Evolutionary conservation across 2,797 vertebrate genomes (phyloP).

Genomic region (Cirrhinus mrigala): DNA sequence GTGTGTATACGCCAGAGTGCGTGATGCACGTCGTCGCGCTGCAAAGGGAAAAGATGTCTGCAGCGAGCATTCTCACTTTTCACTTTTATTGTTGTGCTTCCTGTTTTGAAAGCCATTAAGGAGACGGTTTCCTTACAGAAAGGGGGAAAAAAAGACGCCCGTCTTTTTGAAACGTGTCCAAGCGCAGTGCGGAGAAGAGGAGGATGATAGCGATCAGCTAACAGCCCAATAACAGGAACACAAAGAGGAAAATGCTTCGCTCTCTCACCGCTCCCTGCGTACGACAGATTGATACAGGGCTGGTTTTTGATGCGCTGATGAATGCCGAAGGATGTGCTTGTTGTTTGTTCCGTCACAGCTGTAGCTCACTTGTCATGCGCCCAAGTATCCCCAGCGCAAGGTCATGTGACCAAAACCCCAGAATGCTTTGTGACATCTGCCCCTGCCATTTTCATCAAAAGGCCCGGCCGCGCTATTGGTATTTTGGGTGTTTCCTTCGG

Average conservation of each 20-base stretch:
- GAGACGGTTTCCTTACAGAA: conserved; percentile 84
- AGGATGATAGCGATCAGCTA: conserved; percentile 85
- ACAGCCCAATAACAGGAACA: conserved; percentile 83
- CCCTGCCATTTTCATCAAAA: conserved; percentile 75
- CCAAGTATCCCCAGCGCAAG: conserved; percentile 74
- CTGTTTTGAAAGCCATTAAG: conserved; percentile 89
- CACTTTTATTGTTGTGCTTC: conserved; percentile 79
- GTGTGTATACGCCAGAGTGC: conserved; percentile 20
- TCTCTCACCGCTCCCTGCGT: conserved; percentile 52
- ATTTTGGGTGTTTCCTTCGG: conserved; percentile 45
- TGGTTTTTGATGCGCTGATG: conserved; percentile 73
- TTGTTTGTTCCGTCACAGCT: conserved; percentile 82
- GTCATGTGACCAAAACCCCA: conserved; percentile 75
- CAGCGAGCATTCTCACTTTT: conserved; percentile 74
- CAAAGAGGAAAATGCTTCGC: conserved; percentile 72
- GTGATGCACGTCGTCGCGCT: conserved; percentile 19
- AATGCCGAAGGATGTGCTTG: conserved; percentile 79
- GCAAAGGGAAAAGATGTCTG: conserved; percentile 63
- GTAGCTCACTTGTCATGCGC: conserved; percentile 81
- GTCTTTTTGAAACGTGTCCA: conserved; percentile 86
- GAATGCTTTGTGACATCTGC: conserved; percentile 85
- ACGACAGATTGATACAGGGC: conserved; percentile 80
- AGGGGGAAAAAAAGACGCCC: conserved; percentile 75
- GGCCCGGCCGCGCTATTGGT: conserved; percentile 54
- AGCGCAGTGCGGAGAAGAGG: conserved; percentile 79